These are phyloP conservation scores for Planiliza haematocheilus DNA, from an alignment of 2,113 vertebrate genomes.

Conservation along the genomic window DNA sequence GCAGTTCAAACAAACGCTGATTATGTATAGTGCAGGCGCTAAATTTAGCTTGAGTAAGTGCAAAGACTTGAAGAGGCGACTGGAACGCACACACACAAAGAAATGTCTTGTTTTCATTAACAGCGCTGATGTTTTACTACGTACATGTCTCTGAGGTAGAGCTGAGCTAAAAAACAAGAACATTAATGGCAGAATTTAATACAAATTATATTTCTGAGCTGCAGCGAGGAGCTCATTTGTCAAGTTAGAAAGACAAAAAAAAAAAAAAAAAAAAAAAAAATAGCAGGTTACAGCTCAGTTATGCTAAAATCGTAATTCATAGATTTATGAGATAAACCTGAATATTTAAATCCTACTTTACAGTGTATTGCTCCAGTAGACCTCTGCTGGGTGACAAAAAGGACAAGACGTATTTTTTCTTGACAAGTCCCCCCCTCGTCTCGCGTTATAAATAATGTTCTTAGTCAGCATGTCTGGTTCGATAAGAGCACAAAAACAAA, in stretches of 20 bases:
- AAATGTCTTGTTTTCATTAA: neutral
- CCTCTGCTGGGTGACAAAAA: neutral
- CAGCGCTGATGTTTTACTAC: neutral
- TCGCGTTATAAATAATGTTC: constrained; percentile 52
- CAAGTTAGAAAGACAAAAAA: no score
- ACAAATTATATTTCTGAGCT: neutral
- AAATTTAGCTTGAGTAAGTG: constrained; percentile 18
- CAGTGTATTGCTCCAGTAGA: neutral
- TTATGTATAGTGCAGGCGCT: constrained; percentile 7
- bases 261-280: neutral
- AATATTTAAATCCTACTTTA: constrained; percentile 14
- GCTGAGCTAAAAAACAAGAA: no score
- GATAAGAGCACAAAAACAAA: constrained; percentile 42
- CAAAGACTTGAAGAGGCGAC: neutral
- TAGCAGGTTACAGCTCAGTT: neutral
- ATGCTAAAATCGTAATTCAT: neutral
- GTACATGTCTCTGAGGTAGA: neutral
- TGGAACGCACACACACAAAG: neutral
- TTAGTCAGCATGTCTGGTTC: constrained; percentile 34
- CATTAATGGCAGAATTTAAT: no score
- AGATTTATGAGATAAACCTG: constrained; percentile 6
- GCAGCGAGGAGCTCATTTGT: no score
- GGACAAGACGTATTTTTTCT: constrained; percentile 20
- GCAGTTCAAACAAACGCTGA: constrained; percentile 18
- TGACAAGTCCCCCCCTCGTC: constrained; percentile 32